Base-by-base conservation (phyloP, 1,140 invertebrate species). In the Cotesia vestalis region DNA sequence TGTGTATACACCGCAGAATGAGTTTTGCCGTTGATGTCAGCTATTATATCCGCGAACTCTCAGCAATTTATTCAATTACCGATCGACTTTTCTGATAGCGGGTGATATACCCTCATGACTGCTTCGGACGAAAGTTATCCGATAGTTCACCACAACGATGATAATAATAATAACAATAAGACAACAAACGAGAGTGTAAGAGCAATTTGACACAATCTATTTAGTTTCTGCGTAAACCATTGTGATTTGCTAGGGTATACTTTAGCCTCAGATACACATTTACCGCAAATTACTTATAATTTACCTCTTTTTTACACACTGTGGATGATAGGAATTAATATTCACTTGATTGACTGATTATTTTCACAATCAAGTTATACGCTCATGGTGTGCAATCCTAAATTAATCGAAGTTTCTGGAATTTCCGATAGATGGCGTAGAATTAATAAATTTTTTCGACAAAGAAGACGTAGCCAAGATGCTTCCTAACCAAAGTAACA, bases 1-100 rank as follows among this genome's bases (percentile, higher is more conserved):
- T 8, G 11, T 46, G 11, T 46, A 46, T 46, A 8, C 11, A 46
- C 11, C 5, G 11, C 9, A 40, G 5, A 60, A 60, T 27, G 17
- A 12, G 14, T 34, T 60, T 60, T 20, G 17, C 59, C 20, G 12
- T 35, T 60, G 11, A 35, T 35, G 17, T 35, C 6, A 60, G 17
- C n/a, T 12, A 60, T 27, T 34, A 60, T 34, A 35, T 34, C 59
- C 59, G 17, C 59, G 20, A 60, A 60, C 59, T 60, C 74, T 62
- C 66, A 77, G 76, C 81, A 81, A 83, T 84, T 84, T 82, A 83
- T 83, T 81, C 80, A 79, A 85, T 84, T 76, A 79, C 73, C 78
- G 80, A 84, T 83, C 77, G 79, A 78, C 63, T 83, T 83, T 82
- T 80, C 79, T 79, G 82, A 84, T 83, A 71, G 72, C 46, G 38